Base-by-base conservation (phyloP, 2,888 invertebrate species). In the Eupithecia subumbrata region DNA sequence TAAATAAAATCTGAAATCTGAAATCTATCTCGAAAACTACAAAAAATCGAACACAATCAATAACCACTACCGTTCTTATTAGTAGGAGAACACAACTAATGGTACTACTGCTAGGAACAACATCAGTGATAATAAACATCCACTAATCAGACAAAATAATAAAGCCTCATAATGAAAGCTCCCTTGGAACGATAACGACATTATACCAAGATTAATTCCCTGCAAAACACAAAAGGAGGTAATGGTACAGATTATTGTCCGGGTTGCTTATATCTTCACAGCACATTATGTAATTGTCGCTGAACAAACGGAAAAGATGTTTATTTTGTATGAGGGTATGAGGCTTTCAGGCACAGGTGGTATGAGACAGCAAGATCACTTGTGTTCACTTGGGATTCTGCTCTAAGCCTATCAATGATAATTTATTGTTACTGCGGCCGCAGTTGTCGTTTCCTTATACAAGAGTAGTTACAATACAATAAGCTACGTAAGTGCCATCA, bases 141-240 rank as follows among this genome's bases (percentile, higher is more conserved):
- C 66, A 67, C n/a, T 67, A 67, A 34, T 67, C 66, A 67, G 66
- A 40, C 66, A 22, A 64, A 60, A 64, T 67, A 67, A 67, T 25
- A 25, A 68, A 45, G 25, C 69, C 64, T 73, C 68, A 67, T 69
- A 72, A 68, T 68, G 56, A 74, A 63, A 60, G 56, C 73, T 48
- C 74, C 72, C 8, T 37, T 1, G 16, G 67, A 77, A 72, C 71
- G 72, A 83, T 86, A 86, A 86, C 84, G 82, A 84, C 84, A 83
- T 84, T 86, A 82, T 81, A 81, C 73, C 79, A 76, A 79, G 84
- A 87, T 86, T 85, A 85, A 87, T 86, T 84, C 84, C 81, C 75
- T 80, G 80, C 81, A 68, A 80, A 84, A 82, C 83, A 84, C 84
- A 85, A 87, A 81, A 80, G 81, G 73, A 80, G 80, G 80, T 79